A percentile compares a stretch with the other conserved stretches of the same genome.
phyloP scores from a whole-genome alignment of 2,888 invertebrate species.

The Glyphotaelius pellucidus region DNA sequence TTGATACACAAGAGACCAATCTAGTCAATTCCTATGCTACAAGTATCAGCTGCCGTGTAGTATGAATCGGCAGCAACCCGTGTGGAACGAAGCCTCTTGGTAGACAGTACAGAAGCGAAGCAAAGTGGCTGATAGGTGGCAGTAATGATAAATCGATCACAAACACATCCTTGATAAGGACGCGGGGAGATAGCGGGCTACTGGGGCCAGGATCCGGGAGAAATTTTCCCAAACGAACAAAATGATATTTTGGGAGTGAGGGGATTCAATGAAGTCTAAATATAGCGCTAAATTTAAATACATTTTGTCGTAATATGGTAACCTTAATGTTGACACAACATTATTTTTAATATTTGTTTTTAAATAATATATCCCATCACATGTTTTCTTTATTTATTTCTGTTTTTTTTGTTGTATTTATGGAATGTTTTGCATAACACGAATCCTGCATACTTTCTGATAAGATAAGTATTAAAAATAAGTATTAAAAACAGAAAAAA shows the following conservation, averaged over 20 bases:
- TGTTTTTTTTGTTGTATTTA: neutral
- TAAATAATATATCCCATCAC: no score
- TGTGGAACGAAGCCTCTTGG: no score
- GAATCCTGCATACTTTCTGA: neutral
- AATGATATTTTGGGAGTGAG: neutral
- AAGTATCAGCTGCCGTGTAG: no score
- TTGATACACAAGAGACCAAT: no score
- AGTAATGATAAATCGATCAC: conserved; percentile 2
- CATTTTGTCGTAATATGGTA: neutral
- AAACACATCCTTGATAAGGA: neutral
- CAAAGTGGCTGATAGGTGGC: conserved; percentile 2
- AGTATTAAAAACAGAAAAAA: neutral
- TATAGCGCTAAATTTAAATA: neutral
- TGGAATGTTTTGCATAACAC: neutral
- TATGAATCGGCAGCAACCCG: no score
- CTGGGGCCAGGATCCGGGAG: neutral
- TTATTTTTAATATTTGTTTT: neutral
- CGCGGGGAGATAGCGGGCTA: neutral
- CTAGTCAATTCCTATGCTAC: no score
- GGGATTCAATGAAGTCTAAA: neutral
- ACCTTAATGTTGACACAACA: neutral
- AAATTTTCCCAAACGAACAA: neutral
- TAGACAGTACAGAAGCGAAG: neutral
- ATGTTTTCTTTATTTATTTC: neutral
- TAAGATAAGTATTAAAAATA: neutral